Percentiles rank a stretch among this genome's conserved stretches.
Conservation (phyloP, 2,888 invertebrate genomes). For the Ichneumoninae sp. region DNA sequence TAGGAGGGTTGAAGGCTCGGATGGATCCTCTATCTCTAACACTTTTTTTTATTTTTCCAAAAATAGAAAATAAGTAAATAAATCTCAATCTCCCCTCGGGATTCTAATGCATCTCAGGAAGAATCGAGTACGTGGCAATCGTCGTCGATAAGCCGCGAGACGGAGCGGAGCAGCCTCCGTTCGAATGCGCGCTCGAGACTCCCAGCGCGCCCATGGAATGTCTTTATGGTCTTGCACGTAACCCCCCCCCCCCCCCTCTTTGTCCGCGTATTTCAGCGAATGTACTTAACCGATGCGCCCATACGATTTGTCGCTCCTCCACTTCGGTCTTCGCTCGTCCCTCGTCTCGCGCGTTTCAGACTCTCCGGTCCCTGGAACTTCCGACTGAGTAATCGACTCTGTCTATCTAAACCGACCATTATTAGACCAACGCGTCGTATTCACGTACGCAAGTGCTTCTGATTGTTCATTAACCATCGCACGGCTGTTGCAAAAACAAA, state of each 20-base stretch:
- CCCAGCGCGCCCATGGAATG: conserved; percentile 66
- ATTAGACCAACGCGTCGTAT: background rate
- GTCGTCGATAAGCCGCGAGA: conserved; percentile 51
- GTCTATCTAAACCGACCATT: conserved; percentile 22
- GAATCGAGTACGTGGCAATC: conserved; percentile 43
- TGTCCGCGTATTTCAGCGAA: conserved; percentile 37
- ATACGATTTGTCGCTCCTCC: conserved; percentile 63
- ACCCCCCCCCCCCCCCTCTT: conserved; percentile 17
- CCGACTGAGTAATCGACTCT: conserved; percentile 5
- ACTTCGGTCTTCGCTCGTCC: conserved; percentile 41
- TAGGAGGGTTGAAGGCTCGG: background rate
- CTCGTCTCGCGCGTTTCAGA: conserved; percentile 28
- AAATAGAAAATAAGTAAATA: no score
- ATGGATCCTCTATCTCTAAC: conserved; percentile 4
- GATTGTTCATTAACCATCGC: background rate
- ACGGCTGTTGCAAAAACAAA: background rate
- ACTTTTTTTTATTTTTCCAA: background rate
- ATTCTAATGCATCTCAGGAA: conserved; percentile 50
- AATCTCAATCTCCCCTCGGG: conserved; percentile 17
- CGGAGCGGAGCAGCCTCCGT: conserved; percentile 49
- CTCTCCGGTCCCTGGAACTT: background rate
- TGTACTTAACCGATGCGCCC: conserved; percentile 16
- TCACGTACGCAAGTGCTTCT: background rate
- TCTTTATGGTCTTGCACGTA: conserved; percentile 64
- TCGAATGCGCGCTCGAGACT: conserved; percentile 56